phyloP scores from a whole-genome alignment of 1,140 invertebrate species.

The Idris sp. region DNA sequence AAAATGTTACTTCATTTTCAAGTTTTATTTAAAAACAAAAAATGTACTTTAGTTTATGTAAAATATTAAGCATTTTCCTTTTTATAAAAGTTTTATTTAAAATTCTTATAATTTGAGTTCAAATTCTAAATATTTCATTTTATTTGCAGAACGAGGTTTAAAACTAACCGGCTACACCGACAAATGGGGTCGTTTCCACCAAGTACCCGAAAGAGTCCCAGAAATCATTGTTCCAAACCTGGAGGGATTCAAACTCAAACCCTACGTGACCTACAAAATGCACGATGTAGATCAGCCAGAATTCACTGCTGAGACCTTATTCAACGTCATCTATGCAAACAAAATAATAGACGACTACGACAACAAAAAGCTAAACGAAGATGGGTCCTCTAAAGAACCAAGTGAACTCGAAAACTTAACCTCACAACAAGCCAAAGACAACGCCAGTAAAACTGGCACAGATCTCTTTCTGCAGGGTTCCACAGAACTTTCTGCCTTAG shows the following conservation, averaged over 20 bases:
- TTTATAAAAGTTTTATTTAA: no score
- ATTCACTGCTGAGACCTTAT: slow-evolving; percentile 91
- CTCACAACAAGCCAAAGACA: slow-evolving; percentile 83
- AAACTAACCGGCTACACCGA: slow-evolving; percentile 80
- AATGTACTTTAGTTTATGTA: no score
- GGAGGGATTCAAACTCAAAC: slow-evolving; percentile 87
- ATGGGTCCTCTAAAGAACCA: slow-evolving; percentile 85
- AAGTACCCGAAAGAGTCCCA: slow-evolving; percentile 93
- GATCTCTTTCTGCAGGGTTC: slow-evolving; percentile 83
- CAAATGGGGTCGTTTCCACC: slow-evolving; percentile 79
- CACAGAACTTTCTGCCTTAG: no score
- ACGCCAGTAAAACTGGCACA: slow-evolving; percentile 85
- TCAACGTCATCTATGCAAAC: slow-evolving; percentile 87
- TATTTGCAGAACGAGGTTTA: slow-evolving; percentile 78
- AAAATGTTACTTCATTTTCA: no score
- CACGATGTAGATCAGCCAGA: slow-evolving; percentile 86
- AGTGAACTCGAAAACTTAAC: slow-evolving; percentile 83
- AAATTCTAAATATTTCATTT: no score
- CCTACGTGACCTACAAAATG: slow-evolving; percentile 93
- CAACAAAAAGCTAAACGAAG: slow-evolving; percentile 82
- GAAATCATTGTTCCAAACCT: slow-evolving; percentile 95
- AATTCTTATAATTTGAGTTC: no score
- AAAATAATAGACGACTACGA: slow-evolving; percentile 90
- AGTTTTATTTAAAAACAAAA: no score
- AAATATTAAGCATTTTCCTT: no score